Evolutionary conservation across 53 echinoderm and acorn worm species (phyloP).

Genomic region (Holothuria leucospilota): DNA sequence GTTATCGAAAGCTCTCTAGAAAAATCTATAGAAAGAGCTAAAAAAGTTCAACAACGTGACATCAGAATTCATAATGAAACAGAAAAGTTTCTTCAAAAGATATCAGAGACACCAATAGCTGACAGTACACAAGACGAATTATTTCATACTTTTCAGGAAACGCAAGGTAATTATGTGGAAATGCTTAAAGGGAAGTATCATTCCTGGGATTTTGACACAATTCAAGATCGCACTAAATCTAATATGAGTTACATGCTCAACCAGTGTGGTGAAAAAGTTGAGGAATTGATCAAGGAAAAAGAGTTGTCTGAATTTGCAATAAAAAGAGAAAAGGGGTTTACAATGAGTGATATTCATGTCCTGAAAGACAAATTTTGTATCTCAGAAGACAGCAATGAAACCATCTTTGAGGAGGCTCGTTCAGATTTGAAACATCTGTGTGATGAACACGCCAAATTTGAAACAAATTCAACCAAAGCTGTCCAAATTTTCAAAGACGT

Average conservation of each 20-base stretch:
- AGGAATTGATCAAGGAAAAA: neutral
- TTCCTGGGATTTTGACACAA: neutral
- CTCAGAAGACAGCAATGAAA: neutral
- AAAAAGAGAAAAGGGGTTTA: neutral
- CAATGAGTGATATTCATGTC: neutral
- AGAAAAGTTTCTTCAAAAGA: neutral
- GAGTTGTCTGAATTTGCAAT: neutral
- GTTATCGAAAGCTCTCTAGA: neutral
- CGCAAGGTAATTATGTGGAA: neutral
- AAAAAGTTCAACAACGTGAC: neutral
- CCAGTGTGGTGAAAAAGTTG: conserved; percentile 20
- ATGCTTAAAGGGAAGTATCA: neutral
- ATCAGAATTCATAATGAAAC: neutral
- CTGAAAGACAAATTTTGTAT: conserved; percentile 19
- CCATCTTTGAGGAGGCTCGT: neutral
- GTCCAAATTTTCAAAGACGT: neutral
- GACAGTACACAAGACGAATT: too few species aligned
- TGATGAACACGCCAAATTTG: neutral
- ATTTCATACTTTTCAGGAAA: too few species aligned
- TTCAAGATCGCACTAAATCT: neutral
- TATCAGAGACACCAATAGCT: too few species aligned
- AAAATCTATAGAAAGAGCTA: neutral
- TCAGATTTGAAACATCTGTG: neutral
- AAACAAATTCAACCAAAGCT: neutral
- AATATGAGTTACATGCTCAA: neutral